Conservation (phyloP, 2,888 invertebrate genomes). For the Acrobasis consociella region DNA sequence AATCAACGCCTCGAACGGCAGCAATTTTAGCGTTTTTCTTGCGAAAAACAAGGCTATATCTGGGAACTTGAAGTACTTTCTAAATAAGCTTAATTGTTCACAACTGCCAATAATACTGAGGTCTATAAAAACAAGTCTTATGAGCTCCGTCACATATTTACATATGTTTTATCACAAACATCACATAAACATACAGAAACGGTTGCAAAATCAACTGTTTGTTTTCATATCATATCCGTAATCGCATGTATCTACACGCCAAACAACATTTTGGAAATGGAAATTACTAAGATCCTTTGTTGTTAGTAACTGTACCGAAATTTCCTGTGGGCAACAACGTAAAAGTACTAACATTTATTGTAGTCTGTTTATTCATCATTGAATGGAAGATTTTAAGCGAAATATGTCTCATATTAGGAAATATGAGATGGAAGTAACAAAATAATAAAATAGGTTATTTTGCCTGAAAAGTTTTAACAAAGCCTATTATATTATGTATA, state of each 20-base stretch:
- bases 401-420: no score
- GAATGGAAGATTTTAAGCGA: no score
- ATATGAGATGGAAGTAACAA: no score
- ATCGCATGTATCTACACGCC: constrained; percentile 1
- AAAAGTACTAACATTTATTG: neutral
- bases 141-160: no score
- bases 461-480: no score
- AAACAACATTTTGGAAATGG: constrained; percentile 30
- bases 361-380: neutral
- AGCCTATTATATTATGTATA: no score
- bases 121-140: neutral
- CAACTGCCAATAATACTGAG: neutral
- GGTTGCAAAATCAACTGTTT: constrained; percentile 7
- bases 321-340: constrained; percentile 22
- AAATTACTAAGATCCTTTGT: constrained; percentile 30
- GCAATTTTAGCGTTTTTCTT: neutral
- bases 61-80: neutral
- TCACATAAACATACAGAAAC: neutral
- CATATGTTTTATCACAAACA: no score
- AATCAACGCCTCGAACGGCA: neutral
- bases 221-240: constrained; percentile 4
- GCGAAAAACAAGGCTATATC: neutral
- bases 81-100: no score
- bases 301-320: constrained; percentile 25
- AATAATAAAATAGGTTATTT: no score